Percentiles rank a stretch among this genome's conserved stretches.
These are phyloP conservation scores for Cyphomyrus discorhynchus DNA, from an alignment of 2,113 vertebrate species.

Conservation along the genomic window DNA sequence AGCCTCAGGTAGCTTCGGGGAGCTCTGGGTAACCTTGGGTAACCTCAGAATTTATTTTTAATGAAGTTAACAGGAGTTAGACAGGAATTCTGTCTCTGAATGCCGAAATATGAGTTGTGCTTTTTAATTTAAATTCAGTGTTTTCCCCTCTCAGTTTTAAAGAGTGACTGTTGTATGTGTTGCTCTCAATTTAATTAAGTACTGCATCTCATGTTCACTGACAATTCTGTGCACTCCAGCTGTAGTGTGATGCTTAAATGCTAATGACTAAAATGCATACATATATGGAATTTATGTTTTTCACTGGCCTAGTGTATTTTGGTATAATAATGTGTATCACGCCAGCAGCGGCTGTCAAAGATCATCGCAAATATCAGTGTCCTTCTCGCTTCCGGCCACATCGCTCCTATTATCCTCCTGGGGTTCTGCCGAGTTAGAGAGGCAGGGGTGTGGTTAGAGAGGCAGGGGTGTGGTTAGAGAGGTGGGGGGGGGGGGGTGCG, in stretches of 20 bases:
- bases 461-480: no score
- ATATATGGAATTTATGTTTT: background rate
- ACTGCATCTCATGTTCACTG: background rate
- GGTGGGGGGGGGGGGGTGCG: no score
- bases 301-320: background rate
- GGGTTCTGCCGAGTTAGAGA: background rate
- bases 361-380: background rate
- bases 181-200: background rate
- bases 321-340: background rate
- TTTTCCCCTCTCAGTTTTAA: background rate
- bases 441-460: background rate
- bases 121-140: background rate
- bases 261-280: background rate
- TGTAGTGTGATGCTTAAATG: background rate
- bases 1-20: background rate
- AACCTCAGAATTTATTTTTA: background rate
- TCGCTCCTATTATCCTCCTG: slow-evolving; percentile 11
- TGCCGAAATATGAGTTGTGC: background rate
- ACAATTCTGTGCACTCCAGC: background rate
- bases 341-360: background rate
- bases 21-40: background rate
- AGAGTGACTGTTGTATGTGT: background rate
- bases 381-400: background rate
- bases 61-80: background rate
- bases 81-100: background rate